Percentiles rank a stretch among this genome's conserved stretches.
These are phyloP conservation scores for Erannis defoliaria DNA, from an alignment of 2,888 invertebrate species.

Conservation along the genomic window DNA sequence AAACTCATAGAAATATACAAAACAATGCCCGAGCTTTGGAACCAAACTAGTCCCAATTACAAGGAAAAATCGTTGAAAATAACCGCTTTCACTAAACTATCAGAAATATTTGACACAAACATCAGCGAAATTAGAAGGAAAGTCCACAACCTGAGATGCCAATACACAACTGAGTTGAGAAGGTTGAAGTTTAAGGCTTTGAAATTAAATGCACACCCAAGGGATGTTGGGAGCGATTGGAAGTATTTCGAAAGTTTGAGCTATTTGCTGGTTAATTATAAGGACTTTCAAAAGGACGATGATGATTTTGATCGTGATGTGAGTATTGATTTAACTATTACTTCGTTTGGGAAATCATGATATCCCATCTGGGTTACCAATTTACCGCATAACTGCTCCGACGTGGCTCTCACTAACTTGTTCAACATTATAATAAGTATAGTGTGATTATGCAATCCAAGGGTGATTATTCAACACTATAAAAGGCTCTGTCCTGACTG, in stretches of 20 bases:
- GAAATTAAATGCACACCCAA: neutral
- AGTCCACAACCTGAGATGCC: conserved; percentile 14
- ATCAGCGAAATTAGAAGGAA: conserved; percentile 9
- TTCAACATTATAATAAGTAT: no score
- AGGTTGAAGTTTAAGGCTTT: conserved; percentile 1
- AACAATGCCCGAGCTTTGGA: conserved; percentile 12
- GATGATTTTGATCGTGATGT: neutral
- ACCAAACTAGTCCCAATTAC: neutral
- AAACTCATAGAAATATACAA: conserved; percentile 9
- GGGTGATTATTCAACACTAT: no score
- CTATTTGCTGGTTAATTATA: conserved; percentile 6
- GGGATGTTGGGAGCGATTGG: conserved; percentile 10
- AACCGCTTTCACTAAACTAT: neutral
- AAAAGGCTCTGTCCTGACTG: no score
- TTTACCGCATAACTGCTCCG: no score
- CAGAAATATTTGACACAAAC: neutral
- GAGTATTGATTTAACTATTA: neutral
- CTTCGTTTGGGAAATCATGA: neutral
- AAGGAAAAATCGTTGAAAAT: neutral
- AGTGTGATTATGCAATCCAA: no score
- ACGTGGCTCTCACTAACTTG: no score
- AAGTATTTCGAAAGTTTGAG: conserved; percentile 8
- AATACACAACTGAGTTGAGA: conserved; percentile 4
- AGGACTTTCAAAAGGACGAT: conserved; percentile 4
- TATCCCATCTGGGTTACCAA: no score